A percentile compares a stretch with the other conserved stretches of the same genome.
phyloP scores from a whole-genome alignment of 2,888 invertebrate species.

The Dichetophora obliterata region DNA sequence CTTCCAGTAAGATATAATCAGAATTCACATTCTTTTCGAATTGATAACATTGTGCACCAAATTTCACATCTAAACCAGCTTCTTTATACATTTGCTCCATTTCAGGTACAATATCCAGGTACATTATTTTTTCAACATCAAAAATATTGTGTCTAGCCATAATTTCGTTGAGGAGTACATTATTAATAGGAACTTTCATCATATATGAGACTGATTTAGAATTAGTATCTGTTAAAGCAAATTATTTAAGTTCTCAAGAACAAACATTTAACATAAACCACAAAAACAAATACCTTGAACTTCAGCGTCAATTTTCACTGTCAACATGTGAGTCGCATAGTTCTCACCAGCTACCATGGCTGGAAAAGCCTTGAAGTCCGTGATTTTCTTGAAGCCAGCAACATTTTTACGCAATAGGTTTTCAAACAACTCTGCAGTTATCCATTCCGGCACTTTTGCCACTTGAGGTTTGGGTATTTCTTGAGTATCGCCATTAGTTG shows the following conservation, averaged over 20 bases:
- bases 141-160: conserved; percentile 53
- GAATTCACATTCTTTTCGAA: conserved; percentile 43
- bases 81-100: conserved; percentile 56
- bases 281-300: conserved; percentile 52
- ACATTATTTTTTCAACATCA: conserved; percentile 55
- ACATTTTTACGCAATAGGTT: conserved; percentile 48
- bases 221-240: background rate
- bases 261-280: background rate
- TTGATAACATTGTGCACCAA: conserved; percentile 51
- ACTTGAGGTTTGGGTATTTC: background rate
- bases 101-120: conserved; percentile 55
- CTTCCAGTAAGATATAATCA: conserved; percentile 56
- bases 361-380: conserved; percentile 49
- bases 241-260: background rate
- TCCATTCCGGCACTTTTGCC: conserved; percentile 52
- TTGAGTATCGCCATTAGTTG: background rate
- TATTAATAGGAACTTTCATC: conserved; percentile 51
- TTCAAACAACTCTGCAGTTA: conserved; percentile 52
- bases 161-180: conserved; percentile 44
- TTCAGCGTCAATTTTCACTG: conserved; percentile 56
- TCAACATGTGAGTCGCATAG: conserved; percentile 61
- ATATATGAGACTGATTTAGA: conserved; percentile 49
- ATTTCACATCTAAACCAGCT: conserved; percentile 50
- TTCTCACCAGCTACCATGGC: conserved; percentile 62
- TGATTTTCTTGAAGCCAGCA: conserved; percentile 47